Base-by-base conservation (phyloP, 1,140 invertebrate species). In the Drosophila persimilis region DNA sequence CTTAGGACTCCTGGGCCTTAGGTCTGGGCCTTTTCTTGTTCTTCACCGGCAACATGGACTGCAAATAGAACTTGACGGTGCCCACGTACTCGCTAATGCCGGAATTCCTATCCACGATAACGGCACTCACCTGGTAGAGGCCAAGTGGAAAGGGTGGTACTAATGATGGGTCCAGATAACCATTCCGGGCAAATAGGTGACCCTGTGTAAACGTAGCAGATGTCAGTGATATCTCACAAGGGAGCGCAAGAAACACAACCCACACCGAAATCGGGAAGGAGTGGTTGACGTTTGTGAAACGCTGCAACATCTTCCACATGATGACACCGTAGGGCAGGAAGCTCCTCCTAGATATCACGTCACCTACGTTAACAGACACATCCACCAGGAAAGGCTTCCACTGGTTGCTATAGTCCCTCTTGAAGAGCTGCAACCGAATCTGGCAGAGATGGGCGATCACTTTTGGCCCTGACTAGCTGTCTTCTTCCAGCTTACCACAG, bases 321-420 rank as follows among this genome's bases (percentile, higher is more conserved):
- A 80, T 64, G 0, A n/a, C 52, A 0, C 66, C 72, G 17, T 80
- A 80, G 0, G 43, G 11, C 0, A 47, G 2, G 35, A 17, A 80
- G 26, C 20, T 80, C 0, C 35, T 54, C 6, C 39, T 61, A 2
- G 57, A 43, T 3, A 78, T 31, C 3, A 78, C 24, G 1, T 73
- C 60, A 9, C 70, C 70, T 0, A 79, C 7, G 0, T 57, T 60
- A 1, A 78, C 0, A 0, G 6, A 9, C 2, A 62, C 51, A 47
- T 78, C 46, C 31, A 80, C 17, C 2, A 78, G 59, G 17, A 78
- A 78, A 3, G 70, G 76, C 9, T 78, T 41, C 17, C 50, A 79
- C 9, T 46, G 54, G 45, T 78, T 79, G 31, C 8, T 54, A 1
- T 78, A 73, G 47, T 67, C 64, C 51, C 61, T 67, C n/a, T 65